phyloP scores from a whole-genome alignment of 2,888 invertebrate species.

The Dromius quadrimaculatus region DNA sequence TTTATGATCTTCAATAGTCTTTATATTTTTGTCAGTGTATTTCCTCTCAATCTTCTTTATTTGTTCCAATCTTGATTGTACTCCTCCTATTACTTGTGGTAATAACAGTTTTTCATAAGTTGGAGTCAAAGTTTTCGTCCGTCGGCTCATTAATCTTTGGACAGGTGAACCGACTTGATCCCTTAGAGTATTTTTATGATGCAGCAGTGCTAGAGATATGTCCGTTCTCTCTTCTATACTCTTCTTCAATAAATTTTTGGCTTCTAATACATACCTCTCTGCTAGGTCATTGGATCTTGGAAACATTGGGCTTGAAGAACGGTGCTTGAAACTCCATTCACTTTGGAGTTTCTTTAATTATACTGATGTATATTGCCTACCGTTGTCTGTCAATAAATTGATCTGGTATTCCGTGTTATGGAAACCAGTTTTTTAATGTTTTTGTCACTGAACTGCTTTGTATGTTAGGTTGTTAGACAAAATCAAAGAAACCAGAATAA shows the following conservation, averaged over 20 bases:
- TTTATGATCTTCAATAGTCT: not conserved
- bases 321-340: conserved; percentile 30
- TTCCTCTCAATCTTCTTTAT: not conserved
- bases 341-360: conserved; percentile 48
- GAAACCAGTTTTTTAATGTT: conserved; percentile 44
- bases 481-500: conserved; percentile 31
- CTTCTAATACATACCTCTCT: conserved; percentile 42
- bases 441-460: conserved; percentile 46
- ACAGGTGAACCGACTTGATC: conserved; percentile 32
- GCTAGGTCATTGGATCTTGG: conserved; percentile 54
- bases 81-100: not conserved
- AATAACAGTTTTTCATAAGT: not conserved
- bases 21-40: conserved; percentile 1
- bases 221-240: conserved; percentile 17
- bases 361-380: conserved; percentile 51
- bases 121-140: conserved; percentile 11
- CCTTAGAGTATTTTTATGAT: conserved; percentile 36
- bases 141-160: conserved; percentile 24
- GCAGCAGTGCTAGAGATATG: conserved; percentile 12
- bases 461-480: conserved; percentile 47
- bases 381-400: conserved; percentile 47
- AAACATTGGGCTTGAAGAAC: conserved; percentile 49
- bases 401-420: conserved; percentile 46
- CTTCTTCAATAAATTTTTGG: conserved; percentile 46
- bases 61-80: conserved; percentile 8